Conservation (phyloP, 1,140 invertebrate genomes). For the Drosophila santomea region DNA sequence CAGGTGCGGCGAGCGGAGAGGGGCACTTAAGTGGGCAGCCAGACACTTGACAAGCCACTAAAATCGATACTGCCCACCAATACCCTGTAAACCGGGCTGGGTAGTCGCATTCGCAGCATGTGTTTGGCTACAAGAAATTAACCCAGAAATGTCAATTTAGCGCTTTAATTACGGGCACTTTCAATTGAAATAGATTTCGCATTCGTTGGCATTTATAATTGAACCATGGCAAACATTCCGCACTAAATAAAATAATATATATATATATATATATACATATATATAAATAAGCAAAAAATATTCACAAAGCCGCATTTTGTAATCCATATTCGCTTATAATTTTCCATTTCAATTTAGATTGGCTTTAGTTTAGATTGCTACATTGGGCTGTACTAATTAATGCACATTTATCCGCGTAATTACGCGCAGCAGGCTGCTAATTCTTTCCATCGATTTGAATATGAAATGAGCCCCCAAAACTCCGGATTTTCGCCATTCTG, state of each 20-base stretch:
- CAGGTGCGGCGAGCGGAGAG: constrained; percentile 6
- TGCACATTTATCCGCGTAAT: constrained; percentile 17
- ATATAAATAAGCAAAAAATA: constrained; percentile 9
- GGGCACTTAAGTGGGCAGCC: constrained; percentile 26
- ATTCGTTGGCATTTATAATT: too few species aligned
- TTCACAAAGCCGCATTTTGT: constrained; percentile 7
- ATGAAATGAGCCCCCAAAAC: background rate
- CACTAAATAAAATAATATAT: background rate
- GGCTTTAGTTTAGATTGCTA: background rate
- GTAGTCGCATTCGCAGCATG: background rate
- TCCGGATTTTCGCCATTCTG: constrained; percentile 1
- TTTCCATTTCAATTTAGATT: constrained; percentile 12
- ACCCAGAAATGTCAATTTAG: background rate
- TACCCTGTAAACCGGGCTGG: constrained; percentile 8
- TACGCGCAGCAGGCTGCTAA: constrained; percentile 1
- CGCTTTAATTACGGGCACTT: too few species aligned
- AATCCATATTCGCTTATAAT: constrained; percentile 17
- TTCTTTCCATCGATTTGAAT: background rate
- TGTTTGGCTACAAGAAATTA: too few species aligned
- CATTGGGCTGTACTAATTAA: constrained; percentile 13
- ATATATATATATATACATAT: background rate
- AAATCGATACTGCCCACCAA: constrained; percentile 30
- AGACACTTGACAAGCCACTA: constrained; percentile 35
- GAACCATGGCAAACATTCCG: too few species aligned
- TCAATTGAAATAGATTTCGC: too few species aligned